Conservation (phyloP, 2,888 invertebrate species). For the Trachelus tabidus region DNA sequence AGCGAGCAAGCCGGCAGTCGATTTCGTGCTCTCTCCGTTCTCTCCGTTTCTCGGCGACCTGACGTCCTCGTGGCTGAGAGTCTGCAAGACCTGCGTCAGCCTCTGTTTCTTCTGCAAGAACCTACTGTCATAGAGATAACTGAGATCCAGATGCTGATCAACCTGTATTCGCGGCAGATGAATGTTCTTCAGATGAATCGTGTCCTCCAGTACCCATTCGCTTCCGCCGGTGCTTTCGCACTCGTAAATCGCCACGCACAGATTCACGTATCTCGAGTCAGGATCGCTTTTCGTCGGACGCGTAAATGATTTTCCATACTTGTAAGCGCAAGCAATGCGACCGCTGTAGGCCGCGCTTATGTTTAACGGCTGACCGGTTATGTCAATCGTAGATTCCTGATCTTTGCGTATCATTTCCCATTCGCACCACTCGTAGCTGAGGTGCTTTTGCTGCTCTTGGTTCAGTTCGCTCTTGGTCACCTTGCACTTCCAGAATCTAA, state of each 20-base stretch:
- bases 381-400: slow-evolving; percentile 76
- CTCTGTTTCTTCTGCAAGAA: slow-evolving; percentile 86
- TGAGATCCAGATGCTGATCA: slow-evolving; percentile 85
- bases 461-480: slow-evolving; percentile 70
- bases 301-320: slow-evolving; percentile 90
- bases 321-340: slow-evolving; percentile 96
- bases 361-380: slow-evolving; percentile 88
- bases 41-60: slow-evolving; percentile 71
- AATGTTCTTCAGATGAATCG: slow-evolving; percentile 93
- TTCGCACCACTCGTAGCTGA: slow-evolving; percentile 82
- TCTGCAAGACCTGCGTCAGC: slow-evolving; percentile 84
- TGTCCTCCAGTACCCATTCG: slow-evolving; percentile 95
- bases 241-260: slow-evolving; percentile 97
- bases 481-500: slow-evolving; percentile 89
- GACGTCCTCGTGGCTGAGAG: slow-evolving; percentile 82
- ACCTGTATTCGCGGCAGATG: slow-evolving; percentile 85
- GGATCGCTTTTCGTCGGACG: slow-evolving; percentile 80
- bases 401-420: slow-evolving; percentile 89
- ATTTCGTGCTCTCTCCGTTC: slow-evolving; percentile 67
- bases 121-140: slow-evolving; percentile 83
- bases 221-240: slow-evolving; percentile 98
- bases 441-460: slow-evolving; percentile 25
- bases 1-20: slow-evolving; percentile 76
- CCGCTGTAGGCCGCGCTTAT: slow-evolving; percentile 98
- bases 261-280: slow-evolving; percentile 86